Evolutionary conservation across 23 tunicate genomes (phyloP), one percentile per base, ranked within the genome.

Genomic region (Phallusia fumigata): DNA sequence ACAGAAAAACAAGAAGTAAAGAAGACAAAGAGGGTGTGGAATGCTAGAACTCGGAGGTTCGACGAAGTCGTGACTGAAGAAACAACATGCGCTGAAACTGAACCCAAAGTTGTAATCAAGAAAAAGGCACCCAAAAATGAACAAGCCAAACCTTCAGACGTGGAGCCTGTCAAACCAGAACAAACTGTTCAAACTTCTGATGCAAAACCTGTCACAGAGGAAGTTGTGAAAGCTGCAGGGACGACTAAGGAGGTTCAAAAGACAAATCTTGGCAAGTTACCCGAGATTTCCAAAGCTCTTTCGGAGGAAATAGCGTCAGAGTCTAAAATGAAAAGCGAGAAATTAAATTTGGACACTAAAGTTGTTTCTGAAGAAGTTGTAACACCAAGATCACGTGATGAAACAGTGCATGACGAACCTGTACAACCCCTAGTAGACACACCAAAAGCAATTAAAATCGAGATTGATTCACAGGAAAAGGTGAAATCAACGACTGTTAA

Each of bases 11-110:
- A 52, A 52, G 82, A 84, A 53, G 74, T 35, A 8, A 74, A 83
- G 40, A 83, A 74, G 74, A 75, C 80, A 36, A 76, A 50, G 72
- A 40, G 93, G 80, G 64, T 75, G 19, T 88, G 93, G 93, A 88
- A 88, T 88, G 88, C 88, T 0, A 73, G 52, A 52, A 88, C 86
- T 32, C 80, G 85, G 12, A 53, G 78, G 52, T 84, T 84, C 52
- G 88, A 84, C 52, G 69, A 58, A 24, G 69, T 58, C 13, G 69
- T 58, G 26, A 24, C 13, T 22, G 69, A 58, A 58, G 69, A 58
- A 58, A 6, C 69, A 58, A 58, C 26, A 24, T 45, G 77, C 32
- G 64, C n/a, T 22, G 28, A 1, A 13, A 58, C 69, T 16, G 69
- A 58, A 58, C 69, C 69, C 3, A 5, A 58, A 58, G 69, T 58